A percentile compares a stretch with the other conserved stretches of the same genome.
phyloP scores from a whole-genome alignment of 2,888 invertebrate species.

The Erebia palarica region DNA sequence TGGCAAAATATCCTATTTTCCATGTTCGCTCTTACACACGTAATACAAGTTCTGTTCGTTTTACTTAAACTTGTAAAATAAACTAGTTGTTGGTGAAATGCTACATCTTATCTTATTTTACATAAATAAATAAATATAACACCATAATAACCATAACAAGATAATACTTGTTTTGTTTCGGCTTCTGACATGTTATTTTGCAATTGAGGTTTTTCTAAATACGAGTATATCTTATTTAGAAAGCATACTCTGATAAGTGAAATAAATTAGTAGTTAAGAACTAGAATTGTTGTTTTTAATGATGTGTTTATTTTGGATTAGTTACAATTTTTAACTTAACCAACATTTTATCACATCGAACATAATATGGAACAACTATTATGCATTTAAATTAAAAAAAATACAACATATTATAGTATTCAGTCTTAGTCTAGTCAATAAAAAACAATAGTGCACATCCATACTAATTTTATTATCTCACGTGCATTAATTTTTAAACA shows the following conservation, averaged over 20 bases:
- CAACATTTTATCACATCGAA: slow-evolving; percentile 54
- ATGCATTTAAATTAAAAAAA: slow-evolving; percentile 45
- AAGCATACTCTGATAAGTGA: too few species aligned
- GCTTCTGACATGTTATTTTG: background rate
- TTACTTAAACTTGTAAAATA: slow-evolving; percentile 12
- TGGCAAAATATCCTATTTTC: slow-evolving; percentile 36
- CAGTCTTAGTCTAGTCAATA: slow-evolving; percentile 76
- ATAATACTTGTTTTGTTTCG: background rate
- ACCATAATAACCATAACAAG: background rate
- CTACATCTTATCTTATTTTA: slow-evolving; percentile 10
- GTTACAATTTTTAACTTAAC: background rate
- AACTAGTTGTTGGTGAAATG: slow-evolving; percentile 19
- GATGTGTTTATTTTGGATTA: background rate
- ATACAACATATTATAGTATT: slow-evolving; percentile 39
- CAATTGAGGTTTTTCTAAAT: background rate
- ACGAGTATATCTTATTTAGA: too few species aligned
- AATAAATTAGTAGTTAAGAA: background rate
- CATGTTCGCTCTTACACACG: slow-evolving; percentile 29
- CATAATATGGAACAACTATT: slow-evolving; percentile 56
- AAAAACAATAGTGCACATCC: slow-evolving; percentile 62
- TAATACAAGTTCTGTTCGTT: slow-evolving; percentile 21
- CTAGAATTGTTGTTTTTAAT: background rate
- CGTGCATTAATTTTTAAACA: slow-evolving; percentile 63
- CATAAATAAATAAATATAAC: background rate
- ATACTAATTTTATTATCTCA: slow-evolving; percentile 52